Percentiles rank a stretch among this genome's conserved stretches.
phyloP scores from a whole-genome alignment of 2,888 invertebrate species.

The Apoda limacodes region DNA sequence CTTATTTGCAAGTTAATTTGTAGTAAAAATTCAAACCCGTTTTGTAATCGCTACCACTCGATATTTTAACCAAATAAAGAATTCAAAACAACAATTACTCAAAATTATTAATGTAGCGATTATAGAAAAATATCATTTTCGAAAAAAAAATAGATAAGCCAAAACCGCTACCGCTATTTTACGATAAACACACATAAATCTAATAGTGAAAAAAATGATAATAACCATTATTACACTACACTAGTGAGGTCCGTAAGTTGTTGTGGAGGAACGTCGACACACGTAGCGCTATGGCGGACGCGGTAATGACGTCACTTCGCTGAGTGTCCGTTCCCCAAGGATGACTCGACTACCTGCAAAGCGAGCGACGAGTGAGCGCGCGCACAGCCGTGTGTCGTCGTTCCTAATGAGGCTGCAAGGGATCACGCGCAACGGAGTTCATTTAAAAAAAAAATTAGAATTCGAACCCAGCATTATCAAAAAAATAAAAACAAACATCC shows the following conservation, averaged over 20 bases:
- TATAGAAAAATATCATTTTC: conserved; percentile 1
- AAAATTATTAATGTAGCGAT: conserved; percentile 7
- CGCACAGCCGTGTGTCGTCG: conserved; percentile 65
- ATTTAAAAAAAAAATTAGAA: background rate
- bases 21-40: too few species aligned
- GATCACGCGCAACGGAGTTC: conserved; percentile 20
- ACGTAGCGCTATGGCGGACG: conserved; percentile 42
- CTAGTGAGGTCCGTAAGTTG: conserved; percentile 65
- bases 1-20: too few species aligned
- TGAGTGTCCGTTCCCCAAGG: conserved; percentile 53
- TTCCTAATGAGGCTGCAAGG: conserved; percentile 48
- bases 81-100: too few species aligned
- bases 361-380: conserved; percentile 46
- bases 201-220: conserved; percentile 30
- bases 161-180: conserved; percentile 25
- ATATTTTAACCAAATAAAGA: too few species aligned
- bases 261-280: conserved; percentile 65
- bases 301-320: conserved; percentile 45
- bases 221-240: conserved; percentile 42
- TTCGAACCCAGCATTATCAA: conserved; percentile 6
- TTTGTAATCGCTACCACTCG: too few species aligned
- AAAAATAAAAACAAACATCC: conserved; percentile 26
- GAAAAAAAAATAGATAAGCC: conserved; percentile 22
- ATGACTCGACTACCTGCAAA: conserved; percentile 56
- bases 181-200: conserved; percentile 18